A percentile compares a stretch with the other conserved stretches of the same genome.
Evolutionary conservation across 1,140 invertebrate genomes (phyloP).

Genomic region (Eupristina koningsbergeri): DNA sequence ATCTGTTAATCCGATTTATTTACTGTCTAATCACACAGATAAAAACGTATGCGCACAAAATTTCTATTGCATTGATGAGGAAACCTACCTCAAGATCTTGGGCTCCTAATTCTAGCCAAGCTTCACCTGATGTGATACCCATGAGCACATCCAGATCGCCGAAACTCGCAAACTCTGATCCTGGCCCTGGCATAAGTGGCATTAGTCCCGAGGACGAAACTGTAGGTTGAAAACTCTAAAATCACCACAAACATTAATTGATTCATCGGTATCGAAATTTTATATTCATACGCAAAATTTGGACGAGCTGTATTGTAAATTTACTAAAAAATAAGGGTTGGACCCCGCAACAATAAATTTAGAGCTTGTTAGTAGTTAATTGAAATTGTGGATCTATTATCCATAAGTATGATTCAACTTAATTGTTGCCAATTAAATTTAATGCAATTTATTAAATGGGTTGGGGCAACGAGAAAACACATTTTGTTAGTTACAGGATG

Average conservation of each 20-base stretch:
- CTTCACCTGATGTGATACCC: slow-evolving; percentile 79
- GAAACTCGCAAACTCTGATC: slow-evolving; percentile 87
- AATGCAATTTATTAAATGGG: not conserved
- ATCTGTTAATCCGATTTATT: not conserved
- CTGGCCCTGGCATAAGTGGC: slow-evolving; percentile 72
- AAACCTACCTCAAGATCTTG: slow-evolving; percentile 67
- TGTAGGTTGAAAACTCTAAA: slow-evolving; percentile 68
- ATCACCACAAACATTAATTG: not conserved
- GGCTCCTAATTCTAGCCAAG: slow-evolving; percentile 69
- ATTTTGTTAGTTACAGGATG: not conserved
- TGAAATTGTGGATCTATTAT: not conserved
- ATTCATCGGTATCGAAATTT: not conserved
- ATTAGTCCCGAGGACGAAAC: slow-evolving; percentile 69
- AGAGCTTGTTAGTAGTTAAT: not conserved
- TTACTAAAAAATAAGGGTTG: too few species aligned
- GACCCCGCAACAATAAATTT: not conserved
- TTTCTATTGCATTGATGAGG: not conserved
- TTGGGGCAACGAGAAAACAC: not conserved
- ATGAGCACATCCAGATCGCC: slow-evolving; percentile 85
- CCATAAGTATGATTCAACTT: not conserved
- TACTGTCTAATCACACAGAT: not conserved
- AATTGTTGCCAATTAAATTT: not conserved
- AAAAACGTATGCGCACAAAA: not conserved
- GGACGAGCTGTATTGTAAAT: too few species aligned
- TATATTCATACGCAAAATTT: not conserved